These are phyloP conservation scores for Bradypus variegatus DNA, from an alignment of 2,797 vertebrate species.

Conservation along the genomic window DNA sequence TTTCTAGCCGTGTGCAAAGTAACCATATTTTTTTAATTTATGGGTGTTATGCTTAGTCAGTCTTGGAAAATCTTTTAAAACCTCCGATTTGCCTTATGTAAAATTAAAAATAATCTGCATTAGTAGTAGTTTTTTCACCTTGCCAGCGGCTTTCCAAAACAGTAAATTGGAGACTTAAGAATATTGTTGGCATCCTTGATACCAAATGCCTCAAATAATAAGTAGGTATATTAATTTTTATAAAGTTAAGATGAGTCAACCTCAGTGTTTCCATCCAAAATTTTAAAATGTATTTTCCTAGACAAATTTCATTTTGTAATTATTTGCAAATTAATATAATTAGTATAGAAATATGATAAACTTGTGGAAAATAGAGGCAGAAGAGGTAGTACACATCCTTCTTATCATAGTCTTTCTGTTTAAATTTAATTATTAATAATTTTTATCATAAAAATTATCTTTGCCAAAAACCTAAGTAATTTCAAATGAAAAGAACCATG, in stretches of 20 bases:
- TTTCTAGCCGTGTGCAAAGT: background rate
- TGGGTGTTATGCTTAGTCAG: background rate
- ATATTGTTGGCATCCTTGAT: background rate
- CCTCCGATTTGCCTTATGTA: background rate
- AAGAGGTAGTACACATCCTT: background rate
- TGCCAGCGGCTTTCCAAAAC: constrained; percentile 9
- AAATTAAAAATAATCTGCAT: constrained; percentile 3
- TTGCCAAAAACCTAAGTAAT: constrained; percentile 7
- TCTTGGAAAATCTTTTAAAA: background rate
- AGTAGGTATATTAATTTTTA: background rate
- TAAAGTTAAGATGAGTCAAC: background rate
- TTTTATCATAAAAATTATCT: constrained; percentile 34
- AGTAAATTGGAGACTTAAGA: constrained; percentile 21
- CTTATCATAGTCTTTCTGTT: constrained; percentile 11
- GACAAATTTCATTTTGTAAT: constrained; percentile 14
- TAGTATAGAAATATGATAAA: constrained; percentile 17
- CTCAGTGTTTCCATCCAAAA: background rate
- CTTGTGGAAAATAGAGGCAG: background rate
- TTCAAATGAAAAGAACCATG: constrained; percentile 11
- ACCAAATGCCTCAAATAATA: background rate
- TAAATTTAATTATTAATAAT: constrained; percentile 29
- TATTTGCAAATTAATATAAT: constrained; percentile 29
- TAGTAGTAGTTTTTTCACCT: background rate
- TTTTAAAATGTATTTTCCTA: background rate
- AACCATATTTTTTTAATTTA: constrained; percentile 6